These are phyloP conservation scores for Tragulus kanchil DNA, from an alignment of 2,113 vertebrate genomes.

Conservation along the genomic window DNA sequence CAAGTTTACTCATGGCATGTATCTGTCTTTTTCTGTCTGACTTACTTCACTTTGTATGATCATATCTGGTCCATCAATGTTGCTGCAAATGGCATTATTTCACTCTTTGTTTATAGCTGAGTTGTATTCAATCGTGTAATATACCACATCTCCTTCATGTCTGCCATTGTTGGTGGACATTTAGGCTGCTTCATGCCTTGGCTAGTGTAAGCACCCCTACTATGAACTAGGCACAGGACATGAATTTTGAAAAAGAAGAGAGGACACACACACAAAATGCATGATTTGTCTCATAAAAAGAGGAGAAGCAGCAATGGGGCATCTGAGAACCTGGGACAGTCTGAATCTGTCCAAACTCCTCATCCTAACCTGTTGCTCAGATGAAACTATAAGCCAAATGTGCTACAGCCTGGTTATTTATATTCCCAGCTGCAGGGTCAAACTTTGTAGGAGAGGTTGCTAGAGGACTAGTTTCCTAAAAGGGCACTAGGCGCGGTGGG, in stretches of 20 bases:
- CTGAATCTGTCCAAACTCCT: not conserved
- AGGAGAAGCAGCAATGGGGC: rapidly evolving
- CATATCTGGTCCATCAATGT: not conserved
- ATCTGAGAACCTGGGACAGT: not conserved
- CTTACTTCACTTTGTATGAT: not conserved
- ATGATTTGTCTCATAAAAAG: not conserved
- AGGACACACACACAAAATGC: not conserved
- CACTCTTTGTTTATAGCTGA: not conserved
- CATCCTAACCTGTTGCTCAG: not conserved
- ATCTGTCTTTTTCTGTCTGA: not conserved
- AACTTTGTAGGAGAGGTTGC: not conserved
- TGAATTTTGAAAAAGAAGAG: not conserved
- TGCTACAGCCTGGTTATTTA: too few species aligned
- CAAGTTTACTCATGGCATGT: not conserved
- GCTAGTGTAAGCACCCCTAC: not conserved
- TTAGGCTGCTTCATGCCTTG: not conserved
- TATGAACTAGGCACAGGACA: not conserved
- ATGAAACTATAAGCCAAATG: not conserved
- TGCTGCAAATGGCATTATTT: not conserved
- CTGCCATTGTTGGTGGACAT: not conserved
- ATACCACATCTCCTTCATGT: not conserved
- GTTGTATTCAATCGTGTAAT: not conserved
- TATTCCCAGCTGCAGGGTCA: not conserved
- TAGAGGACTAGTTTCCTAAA: not conserved
- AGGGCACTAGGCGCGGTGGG: rapidly evolving